phyloP scores from a whole-genome alignment of 1,140 invertebrate genomes.

The Sitobion miscanthi region DNA sequence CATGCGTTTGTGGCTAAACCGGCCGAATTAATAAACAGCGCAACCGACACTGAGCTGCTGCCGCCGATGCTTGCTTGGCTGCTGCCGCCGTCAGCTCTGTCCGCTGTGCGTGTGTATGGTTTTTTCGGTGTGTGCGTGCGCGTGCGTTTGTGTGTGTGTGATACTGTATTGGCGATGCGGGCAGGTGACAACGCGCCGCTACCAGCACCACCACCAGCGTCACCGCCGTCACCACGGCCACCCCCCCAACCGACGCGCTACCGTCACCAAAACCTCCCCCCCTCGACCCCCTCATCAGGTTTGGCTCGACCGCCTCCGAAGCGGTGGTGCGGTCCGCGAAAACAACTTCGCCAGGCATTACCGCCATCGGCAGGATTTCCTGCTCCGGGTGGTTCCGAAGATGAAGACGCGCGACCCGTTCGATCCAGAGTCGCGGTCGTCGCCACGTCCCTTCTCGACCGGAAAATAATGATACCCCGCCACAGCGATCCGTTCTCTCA shows the following conservation, averaged over 20 bases:
- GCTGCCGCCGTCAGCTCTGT: conserved; percentile 31
- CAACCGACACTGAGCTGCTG: conserved; percentile 47
- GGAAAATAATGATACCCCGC: not conserved
- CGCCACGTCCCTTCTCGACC: not conserved
- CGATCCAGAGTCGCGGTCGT: not conserved
- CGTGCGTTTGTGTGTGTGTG: not conserved
- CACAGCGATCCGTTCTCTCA: not conserved
- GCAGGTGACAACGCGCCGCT: conserved; percentile 38
- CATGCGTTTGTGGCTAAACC: conserved; percentile 55
- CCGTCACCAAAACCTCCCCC: not conserved
- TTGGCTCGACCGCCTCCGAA: not conserved
- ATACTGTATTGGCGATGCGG: conserved; percentile 33
- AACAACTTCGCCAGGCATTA: not conserved
- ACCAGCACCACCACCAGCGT: not conserved
- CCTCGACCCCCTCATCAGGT: too few species aligned
- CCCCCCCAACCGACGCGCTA: not conserved
- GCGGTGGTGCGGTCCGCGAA: not conserved
- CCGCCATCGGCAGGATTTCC: not conserved
- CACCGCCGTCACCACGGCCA: not conserved
- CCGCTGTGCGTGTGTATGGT: not conserved
- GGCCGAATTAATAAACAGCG: conserved; percentile 55
- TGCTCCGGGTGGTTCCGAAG: not conserved
- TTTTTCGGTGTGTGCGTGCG: not conserved
- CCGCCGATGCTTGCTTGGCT: not conserved
- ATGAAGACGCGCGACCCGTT: not conserved